Evolutionary conservation across 2,113 vertebrate genomes (phyloP).

Genomic region (Sardina pilchardus): DNA sequence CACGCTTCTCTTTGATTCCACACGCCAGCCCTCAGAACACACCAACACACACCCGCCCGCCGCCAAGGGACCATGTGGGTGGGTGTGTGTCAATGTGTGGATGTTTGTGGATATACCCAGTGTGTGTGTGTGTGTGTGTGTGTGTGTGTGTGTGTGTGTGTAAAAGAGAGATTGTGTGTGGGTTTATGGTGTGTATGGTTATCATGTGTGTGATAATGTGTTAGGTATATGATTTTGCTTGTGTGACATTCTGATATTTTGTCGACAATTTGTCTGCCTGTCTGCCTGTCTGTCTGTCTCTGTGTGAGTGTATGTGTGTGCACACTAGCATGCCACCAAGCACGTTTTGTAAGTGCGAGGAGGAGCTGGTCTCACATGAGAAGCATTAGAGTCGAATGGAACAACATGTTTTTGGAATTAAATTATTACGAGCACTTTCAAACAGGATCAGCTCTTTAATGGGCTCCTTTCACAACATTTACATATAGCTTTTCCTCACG

Average conservation of each 20-base stretch:
- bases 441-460: conserved; percentile 74
- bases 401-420: conserved; percentile 76
- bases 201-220: not conserved
- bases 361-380: conserved; percentile 68
- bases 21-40: conserved; percentile 66
- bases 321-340: conserved; percentile 77
- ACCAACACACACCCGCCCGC: conserved; percentile 37
- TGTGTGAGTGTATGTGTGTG: not conserved
- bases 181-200: not conserved
- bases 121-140: not conserved
- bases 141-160: conserved; percentile 2
- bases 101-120: not conserved
- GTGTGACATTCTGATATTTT: not conserved
- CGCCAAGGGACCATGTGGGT: not conserved
- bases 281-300: not conserved
- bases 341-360: conserved; percentile 60
- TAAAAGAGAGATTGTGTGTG: conserved; percentile 39
- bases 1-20: conserved; percentile 68
- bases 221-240: not conserved
- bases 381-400: conserved; percentile 64
- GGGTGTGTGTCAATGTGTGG: not conserved
- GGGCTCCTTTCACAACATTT: conserved; percentile 74
- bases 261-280: not conserved
- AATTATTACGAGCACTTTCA: conserved; percentile 69
- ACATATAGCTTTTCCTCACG: conserved; percentile 60